Evolutionary conservation across 1,140 invertebrate genomes (phyloP).

Genomic region (Homalodisca vitripennis): DNA sequence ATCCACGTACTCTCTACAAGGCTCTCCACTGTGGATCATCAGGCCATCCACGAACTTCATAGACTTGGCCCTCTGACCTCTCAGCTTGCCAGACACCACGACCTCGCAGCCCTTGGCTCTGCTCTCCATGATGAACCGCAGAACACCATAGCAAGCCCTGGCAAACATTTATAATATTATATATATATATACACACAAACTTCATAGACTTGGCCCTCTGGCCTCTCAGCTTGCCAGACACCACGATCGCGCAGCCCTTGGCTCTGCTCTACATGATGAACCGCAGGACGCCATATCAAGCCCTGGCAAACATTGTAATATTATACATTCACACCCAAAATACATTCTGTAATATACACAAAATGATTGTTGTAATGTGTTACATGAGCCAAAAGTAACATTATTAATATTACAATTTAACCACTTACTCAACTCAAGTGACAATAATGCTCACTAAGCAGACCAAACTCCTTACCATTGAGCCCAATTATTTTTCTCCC

Average conservation of each 20-base stretch:
- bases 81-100: conserved; percentile 97
- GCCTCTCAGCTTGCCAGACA: conserved; percentile 97
- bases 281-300: conserved; percentile 97
- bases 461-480: too few species aligned
- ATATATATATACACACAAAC: too few species aligned
- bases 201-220: conserved; percentile 99
- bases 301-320: conserved; percentile 56
- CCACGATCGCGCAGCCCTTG: conserved; percentile 96
- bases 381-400: too few species aligned
- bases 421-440: too few species aligned
- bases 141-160: conserved; percentile 97
- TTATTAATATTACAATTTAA: too few species aligned
- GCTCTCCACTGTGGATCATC: conserved; percentile 99
- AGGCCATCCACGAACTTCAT: conserved; percentile 99
- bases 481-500: too few species aligned
- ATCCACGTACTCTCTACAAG: conserved; percentile 97
- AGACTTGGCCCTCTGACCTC: conserved; percentile 98
- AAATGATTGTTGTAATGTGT: too few species aligned
- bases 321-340: too few species aligned
- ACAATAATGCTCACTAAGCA: too few species aligned
- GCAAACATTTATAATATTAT: conserved; percentile 21
- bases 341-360: too few species aligned
- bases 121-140: conserved; percentile 99
- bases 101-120: conserved; percentile 97
- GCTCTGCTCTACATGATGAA: conserved; percentile 99